Conservation (phyloP, 2,797 vertebrate genomes). For the Pangasius mekongensis region DNA sequence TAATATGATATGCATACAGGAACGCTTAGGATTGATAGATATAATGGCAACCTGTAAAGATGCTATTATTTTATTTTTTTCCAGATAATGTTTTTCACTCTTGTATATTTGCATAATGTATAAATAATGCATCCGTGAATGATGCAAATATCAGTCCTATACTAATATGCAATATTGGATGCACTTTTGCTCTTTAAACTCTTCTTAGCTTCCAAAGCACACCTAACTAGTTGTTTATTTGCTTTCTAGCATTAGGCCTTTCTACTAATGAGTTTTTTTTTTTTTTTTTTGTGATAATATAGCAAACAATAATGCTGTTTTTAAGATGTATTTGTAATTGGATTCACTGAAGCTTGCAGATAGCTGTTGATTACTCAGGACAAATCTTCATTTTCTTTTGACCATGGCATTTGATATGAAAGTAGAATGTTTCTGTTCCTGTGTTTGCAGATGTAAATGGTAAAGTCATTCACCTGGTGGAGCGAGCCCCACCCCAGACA, state of each 20-base stretch:
- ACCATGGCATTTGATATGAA: not conserved
- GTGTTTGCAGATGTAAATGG: constrained; percentile 83
- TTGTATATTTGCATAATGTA: not conserved
- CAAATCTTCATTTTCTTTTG: not conserved
- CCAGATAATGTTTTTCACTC: not conserved
- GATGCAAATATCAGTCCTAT: not conserved
- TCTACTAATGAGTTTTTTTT: not conserved
- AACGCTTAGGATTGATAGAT: not conserved
- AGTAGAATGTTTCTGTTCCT: not conserved
- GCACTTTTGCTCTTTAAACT: not conserved
- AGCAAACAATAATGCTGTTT: not conserved
- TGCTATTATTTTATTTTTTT: not conserved
- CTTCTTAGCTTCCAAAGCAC: not conserved
- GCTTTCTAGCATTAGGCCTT: not conserved
- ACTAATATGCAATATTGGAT: not conserved
- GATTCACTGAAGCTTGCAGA: not conserved
- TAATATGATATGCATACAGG: not conserved
- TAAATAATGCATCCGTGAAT: not conserved
- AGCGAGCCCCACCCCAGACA: constrained; percentile 89
- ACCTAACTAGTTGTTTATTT: not conserved
- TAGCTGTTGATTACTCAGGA: not conserved
- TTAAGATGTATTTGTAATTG: not conserved
- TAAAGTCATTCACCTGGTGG: constrained; percentile 93
- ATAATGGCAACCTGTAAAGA: not conserved
- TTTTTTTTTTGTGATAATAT: not conserved